phyloP scores from a whole-genome alignment of 2,797 vertebrate genomes.

The Acanthornis magna region DNA sequence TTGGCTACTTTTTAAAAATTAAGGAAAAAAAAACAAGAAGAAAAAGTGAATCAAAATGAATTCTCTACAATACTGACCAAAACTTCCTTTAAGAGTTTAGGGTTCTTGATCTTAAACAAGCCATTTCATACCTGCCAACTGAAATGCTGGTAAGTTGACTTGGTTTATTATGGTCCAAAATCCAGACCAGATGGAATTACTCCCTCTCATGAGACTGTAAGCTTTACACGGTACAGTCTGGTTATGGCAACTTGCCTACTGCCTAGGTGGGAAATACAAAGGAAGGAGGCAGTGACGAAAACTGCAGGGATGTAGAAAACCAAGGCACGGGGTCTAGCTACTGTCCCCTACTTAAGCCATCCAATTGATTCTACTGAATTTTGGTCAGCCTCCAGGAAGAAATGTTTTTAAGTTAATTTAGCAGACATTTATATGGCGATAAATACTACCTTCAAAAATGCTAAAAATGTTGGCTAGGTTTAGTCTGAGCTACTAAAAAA shows the following conservation, averaged over 20 bases:
- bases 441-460: slow-evolving; percentile 79
- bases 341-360: slow-evolving; percentile 74
- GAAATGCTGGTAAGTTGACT: slow-evolving; percentile 77
- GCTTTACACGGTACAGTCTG: slow-evolving; percentile 55
- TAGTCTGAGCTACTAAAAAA: slow-evolving; percentile 76
- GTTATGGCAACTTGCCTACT: slow-evolving; percentile 70
- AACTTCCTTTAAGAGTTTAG: slow-evolving; percentile 61
- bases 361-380: slow-evolving; percentile 74
- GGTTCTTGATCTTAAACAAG: slow-evolving; percentile 71
- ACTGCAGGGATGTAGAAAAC: slow-evolving; percentile 75
- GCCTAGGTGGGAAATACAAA: slow-evolving; percentile 67
- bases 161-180: slow-evolving; percentile 73
- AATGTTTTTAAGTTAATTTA: slow-evolving; percentile 77
- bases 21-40: background rate
- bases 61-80: slow-evolving; percentile 79
- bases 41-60: slow-evolving; percentile 26
- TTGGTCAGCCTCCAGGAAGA: slow-evolving; percentile 84
- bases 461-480: slow-evolving; percentile 80
- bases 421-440: slow-evolving; percentile 79
- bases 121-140: slow-evolving; percentile 74
- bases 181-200: slow-evolving; percentile 70
- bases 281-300: slow-evolving; percentile 65
- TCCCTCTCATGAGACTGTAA: slow-evolving; percentile 67
- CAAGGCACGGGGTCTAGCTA: slow-evolving; percentile 78
- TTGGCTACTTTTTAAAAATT: background rate